Evolutionary conservation across 2,888 invertebrate genomes (phyloP).

Genomic region (Syrista parreyssii): DNA sequence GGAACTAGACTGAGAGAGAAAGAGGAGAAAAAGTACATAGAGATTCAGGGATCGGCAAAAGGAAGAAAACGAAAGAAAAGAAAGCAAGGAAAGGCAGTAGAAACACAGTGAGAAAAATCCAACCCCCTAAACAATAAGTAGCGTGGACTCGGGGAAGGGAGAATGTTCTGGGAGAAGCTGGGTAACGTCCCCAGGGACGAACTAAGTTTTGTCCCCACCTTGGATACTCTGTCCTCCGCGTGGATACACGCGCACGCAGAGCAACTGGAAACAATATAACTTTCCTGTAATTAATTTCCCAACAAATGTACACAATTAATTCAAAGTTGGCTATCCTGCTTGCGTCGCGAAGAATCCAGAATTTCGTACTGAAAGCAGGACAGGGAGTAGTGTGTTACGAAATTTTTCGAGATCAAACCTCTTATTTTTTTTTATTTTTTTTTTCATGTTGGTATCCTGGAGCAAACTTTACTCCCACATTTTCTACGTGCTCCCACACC

Average conservation of each 20-base stretch:
- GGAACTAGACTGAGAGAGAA: background rate
- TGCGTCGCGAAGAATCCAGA: constrained; percentile 7
- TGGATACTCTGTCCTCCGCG: background rate
- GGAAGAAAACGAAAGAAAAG: background rate
- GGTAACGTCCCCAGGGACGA: constrained; percentile 26
- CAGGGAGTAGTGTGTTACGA: constrained; percentile 16
- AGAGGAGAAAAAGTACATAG: background rate
- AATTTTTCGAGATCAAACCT: background rate
- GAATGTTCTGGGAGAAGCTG: background rate
- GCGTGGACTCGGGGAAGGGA: background rate
- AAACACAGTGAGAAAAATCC: constrained; percentile 3
- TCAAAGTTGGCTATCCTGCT: constrained; percentile 27
- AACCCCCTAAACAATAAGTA: background rate
- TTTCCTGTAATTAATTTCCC: constrained; percentile 49
- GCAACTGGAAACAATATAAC: constrained; percentile 44
- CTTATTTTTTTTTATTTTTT: background rate
- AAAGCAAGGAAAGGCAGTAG: background rate
- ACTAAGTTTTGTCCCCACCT: constrained; percentile 38
- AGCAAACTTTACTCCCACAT: background rate
- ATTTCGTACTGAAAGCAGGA: constrained; percentile 2
- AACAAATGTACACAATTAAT: constrained; percentile 43
- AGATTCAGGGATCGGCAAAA: background rate
- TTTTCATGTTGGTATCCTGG: background rate
- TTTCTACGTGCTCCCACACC: background rate
- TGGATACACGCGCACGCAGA: constrained; percentile 11